Percentiles rank a stretch among this genome's conserved stretches.
These are phyloP conservation scores for Carterocephalus palaemon DNA, from an alignment of 2,888 invertebrate species.

Conservation along the genomic window DNA sequence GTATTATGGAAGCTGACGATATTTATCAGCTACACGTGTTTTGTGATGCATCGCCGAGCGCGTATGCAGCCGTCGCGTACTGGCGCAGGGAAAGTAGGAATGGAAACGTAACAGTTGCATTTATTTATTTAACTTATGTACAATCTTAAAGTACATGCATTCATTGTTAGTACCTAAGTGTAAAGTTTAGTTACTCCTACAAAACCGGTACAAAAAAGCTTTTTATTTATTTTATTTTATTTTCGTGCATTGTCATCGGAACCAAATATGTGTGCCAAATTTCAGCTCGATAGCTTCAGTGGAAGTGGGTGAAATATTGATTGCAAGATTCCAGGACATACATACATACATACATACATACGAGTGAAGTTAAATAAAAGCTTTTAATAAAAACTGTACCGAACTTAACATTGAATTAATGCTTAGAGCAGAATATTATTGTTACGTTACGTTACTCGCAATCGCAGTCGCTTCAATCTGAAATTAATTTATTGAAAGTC, in stretches of 20 bases:
- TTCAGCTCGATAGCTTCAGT: too few relatives aligned
- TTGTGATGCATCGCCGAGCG: constrained; percentile 16
- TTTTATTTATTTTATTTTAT: too few relatives aligned
- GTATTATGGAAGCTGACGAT: neutral
- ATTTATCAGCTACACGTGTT: constrained; percentile 17
- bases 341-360: too few relatives aligned
- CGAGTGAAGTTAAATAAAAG: too few relatives aligned
- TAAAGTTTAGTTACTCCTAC: constrained; percentile 18
- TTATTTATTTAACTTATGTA: too few relatives aligned
- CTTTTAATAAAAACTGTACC: too few relatives aligned
- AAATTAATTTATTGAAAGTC: constrained; percentile 1
- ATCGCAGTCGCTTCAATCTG: neutral
- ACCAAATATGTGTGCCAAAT: too few relatives aligned
- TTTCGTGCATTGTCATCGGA: too few relatives aligned
- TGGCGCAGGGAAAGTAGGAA: neutral
- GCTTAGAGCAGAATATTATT: constrained; percentile 7
- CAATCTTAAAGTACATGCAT: too few relatives aligned
- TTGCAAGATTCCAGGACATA: too few relatives aligned
- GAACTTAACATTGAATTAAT: neutral
- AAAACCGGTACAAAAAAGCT: too few relatives aligned
- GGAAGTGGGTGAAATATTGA: too few relatives aligned
- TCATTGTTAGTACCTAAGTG: constrained; percentile 18
- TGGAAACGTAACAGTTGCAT: neutral
- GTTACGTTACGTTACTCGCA: constrained; percentile 11
- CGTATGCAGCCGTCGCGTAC: constrained; percentile 21